Percentiles rank a stretch among this genome's conserved stretches.
phyloP scores from a whole-genome alignment of 2,888 invertebrate species.

The Meteorus cinctellus region DNA sequence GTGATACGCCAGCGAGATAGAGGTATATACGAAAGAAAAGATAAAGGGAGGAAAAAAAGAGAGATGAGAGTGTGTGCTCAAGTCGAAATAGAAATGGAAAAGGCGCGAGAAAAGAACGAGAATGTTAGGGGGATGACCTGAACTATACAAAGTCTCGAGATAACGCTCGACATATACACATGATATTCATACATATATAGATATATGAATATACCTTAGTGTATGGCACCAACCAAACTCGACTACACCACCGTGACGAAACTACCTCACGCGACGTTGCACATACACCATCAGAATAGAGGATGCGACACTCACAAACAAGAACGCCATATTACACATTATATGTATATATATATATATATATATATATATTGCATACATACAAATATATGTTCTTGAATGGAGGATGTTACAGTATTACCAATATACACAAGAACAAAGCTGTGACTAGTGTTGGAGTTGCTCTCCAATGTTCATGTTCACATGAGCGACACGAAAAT shows the following conservation, averaged over 20 bases:
- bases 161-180: conserved; percentile 1
- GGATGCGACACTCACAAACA: conserved; percentile 10
- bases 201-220: conserved; percentile 5
- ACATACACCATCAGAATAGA: conserved; percentile 10
- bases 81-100: conserved; percentile 50
- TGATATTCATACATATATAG: background rate
- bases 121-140: conserved; percentile 49
- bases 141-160: conserved; percentile 41
- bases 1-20: conserved; percentile 6
- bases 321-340: background rate
- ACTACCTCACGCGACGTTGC: conserved; percentile 33
- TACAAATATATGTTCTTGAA: conserved; percentile 16
- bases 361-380: background rate
- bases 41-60: conserved; percentile 24
- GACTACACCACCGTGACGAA: conserved; percentile 38
- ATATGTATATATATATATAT: background rate
- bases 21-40: conserved; percentile 5
- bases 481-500: conserved; percentile 48
- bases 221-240: conserved; percentile 31
- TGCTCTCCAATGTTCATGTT: conserved; percentile 33
- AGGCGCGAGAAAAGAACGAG: conserved; percentile 43
- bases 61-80: conserved; percentile 36
- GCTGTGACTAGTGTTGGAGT: conserved; percentile 19
- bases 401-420: conserved; percentile 21
- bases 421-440: background rate